Evolutionary conservation across 1,140 invertebrate genomes (phyloP), one percentile per base, ranked within the genome.

Genomic region (Zaprionus gabonicus): DNA sequence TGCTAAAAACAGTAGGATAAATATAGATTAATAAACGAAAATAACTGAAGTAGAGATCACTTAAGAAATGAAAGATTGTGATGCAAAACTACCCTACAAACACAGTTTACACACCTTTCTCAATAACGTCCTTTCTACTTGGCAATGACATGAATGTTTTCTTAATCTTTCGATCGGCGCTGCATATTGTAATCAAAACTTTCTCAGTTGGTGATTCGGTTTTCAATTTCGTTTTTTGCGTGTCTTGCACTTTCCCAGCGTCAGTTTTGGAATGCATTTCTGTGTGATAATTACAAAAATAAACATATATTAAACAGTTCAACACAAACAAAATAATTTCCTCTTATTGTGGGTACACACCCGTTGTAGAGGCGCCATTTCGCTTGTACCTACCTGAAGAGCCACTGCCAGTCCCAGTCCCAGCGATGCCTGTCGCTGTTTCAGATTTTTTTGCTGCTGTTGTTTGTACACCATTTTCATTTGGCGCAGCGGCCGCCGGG

Each of bases 391-490:
- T 68, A 86, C 82, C 82, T 55, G 72, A 71, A 66, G 55, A 34
- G 56, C 17, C 31, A 56, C 13, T 31, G 27, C 17, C 53, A 34
- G n/a, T 58, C 20, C 46, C 71, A 36, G 57, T 74, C 46, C 20
- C 71, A 65, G 56, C 51, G 20, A 41, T 66, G 38, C 63, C 41
- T 17, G 44, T 67, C 53, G 57, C 44, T 36, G 68, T 69, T 71
- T 87, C 84, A 53, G 75, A 78, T 78, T 87, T 88, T 88, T 76
- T 88, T 79, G 71, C 71, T 83, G 69, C 74, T 83, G 85, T 84
- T 83, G 85, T 84, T 88, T 90, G 85, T 84, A 88, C 81, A 88
- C 84, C 84, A 88, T 88, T 88, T 88, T 88, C 84, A 51, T 76
- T 90, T 79, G 76, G 53, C 55, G 60, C 59, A 76, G 78, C 65